Percentiles rank a stretch among this genome's conserved stretches.
Conservation (phyloP, 1,140 invertebrate species). For the Hirudo medicinalis region DNA sequence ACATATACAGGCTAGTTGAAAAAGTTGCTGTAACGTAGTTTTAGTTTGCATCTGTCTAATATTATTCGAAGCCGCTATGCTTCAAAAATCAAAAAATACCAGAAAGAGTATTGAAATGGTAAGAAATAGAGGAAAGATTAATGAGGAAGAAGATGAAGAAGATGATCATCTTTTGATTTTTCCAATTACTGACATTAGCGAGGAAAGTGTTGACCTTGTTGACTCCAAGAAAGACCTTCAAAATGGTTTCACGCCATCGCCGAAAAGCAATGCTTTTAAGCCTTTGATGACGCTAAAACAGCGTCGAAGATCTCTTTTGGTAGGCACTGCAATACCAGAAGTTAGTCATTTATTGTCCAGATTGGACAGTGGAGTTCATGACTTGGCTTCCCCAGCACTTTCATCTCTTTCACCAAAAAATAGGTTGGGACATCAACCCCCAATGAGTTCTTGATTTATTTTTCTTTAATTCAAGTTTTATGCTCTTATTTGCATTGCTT, state of each 20-base stretch:
- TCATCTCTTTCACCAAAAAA: not conserved
- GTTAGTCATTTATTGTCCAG: not conserved
- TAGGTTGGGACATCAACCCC: not conserved
- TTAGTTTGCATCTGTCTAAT: not conserved
- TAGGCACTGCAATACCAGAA: not conserved
- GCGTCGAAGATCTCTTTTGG: conserved; percentile 13
- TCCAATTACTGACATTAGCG: conserved; percentile 13
- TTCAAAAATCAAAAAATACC: not conserved
- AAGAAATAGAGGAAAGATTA: not conserved
- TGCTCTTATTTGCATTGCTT: not conserved
- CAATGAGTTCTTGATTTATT: not conserved
- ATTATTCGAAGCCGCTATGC: not conserved
- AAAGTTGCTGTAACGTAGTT: not conserved
- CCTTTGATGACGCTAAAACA: conserved; percentile 17
- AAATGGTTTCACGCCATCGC: not conserved
- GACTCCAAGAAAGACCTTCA: not conserved
- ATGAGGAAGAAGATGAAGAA: not conserved
- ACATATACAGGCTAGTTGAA: not conserved
- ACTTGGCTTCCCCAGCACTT: not conserved
- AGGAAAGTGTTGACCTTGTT: not conserved
- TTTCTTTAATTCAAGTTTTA: not conserved
- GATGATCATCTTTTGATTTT: conserved; percentile 10
- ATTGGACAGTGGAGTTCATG: conserved; percentile 5
- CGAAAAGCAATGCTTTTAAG: conserved; percentile 12
- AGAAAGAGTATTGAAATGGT: not conserved